phyloP scores from a whole-genome alignment of 2,113 vertebrate genomes.

The Poeciliopsis turrubarensis region DNA sequence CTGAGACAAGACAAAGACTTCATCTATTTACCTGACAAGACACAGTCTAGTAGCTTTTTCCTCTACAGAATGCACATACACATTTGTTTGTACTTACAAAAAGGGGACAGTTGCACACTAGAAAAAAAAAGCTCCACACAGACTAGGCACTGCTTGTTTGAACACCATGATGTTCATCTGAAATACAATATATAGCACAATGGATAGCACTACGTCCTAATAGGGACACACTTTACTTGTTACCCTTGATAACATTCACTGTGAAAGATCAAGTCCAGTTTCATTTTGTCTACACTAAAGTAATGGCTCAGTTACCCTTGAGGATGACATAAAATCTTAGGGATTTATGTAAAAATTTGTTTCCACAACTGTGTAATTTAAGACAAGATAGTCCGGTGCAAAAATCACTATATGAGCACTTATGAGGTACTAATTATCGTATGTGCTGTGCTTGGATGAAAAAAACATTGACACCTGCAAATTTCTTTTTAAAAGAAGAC shows the following conservation, averaged over 20 bases:
- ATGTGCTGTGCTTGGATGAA: neutral
- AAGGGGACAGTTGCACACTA: neutral
- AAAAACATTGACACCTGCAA: neutral
- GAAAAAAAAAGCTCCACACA: slow-evolving; percentile 4
- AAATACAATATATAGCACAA: slow-evolving; percentile 4
- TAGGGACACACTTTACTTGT: neutral
- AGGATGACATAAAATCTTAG: too few relatives aligned
- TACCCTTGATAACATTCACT: slow-evolving; percentile 6
- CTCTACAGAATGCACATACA: slow-evolving; percentile 31
- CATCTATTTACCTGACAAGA: slow-evolving; percentile 61
- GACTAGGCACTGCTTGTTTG: slow-evolving; percentile 13
- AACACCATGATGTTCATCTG: slow-evolving; percentile 39
- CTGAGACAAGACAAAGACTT: slow-evolving; percentile 47
- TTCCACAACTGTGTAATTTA: neutral
- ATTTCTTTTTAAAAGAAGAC: neutral
- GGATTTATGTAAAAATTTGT: too few relatives aligned
- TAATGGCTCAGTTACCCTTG: too few relatives aligned
- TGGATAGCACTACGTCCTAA: slow-evolving; percentile 2
- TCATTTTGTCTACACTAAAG: too few relatives aligned
- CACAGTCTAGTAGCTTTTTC: slow-evolving; percentile 31
- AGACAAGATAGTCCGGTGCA: neutral
- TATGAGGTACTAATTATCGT: neutral
- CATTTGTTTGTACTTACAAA: slow-evolving; percentile 14
- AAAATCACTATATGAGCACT: neutral
- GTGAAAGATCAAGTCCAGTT: neutral